phyloP scores from a whole-genome alignment of 2,797 vertebrate species.

The Apodemus agrarius region DNA sequence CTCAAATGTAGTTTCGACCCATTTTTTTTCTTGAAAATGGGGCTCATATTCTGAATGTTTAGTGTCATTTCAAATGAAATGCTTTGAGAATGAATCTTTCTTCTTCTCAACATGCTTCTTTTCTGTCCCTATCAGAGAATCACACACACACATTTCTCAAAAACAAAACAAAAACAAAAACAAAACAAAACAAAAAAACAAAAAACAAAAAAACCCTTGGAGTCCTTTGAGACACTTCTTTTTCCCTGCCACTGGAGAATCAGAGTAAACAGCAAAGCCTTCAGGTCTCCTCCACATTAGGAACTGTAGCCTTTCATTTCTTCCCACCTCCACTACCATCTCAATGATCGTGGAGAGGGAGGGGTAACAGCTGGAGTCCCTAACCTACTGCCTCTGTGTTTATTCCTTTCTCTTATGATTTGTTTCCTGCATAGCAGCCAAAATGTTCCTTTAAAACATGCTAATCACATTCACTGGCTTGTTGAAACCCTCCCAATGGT shows the following conservation, averaged over 20 bases:
- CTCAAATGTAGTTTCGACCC: slow-evolving; percentile 17
- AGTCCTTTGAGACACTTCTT: neutral
- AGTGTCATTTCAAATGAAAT: neutral
- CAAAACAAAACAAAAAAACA: neutral
- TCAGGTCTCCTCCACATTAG: neutral
- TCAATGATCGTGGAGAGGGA: neutral
- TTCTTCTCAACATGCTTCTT: neutral
- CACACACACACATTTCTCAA: neutral
- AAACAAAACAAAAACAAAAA: slow-evolving; percentile 5
- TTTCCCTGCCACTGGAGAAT: neutral
- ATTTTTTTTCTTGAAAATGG: neutral
- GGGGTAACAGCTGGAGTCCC: neutral
- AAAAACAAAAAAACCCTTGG: neutral
- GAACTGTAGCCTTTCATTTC: neutral
- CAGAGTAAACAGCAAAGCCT: neutral
- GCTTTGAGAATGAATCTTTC: neutral
- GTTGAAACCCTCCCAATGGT: neutral
- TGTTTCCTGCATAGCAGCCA: neutral
- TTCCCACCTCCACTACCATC: neutral
- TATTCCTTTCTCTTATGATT: neutral
- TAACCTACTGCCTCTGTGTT: neutral
- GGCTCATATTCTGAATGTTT: neutral
- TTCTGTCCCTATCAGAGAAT: neutral
- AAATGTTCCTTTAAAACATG: neutral
- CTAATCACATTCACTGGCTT: neutral